Conservation (phyloP, 2,888 invertebrate genomes). For the Mythimna pallens region DNA sequence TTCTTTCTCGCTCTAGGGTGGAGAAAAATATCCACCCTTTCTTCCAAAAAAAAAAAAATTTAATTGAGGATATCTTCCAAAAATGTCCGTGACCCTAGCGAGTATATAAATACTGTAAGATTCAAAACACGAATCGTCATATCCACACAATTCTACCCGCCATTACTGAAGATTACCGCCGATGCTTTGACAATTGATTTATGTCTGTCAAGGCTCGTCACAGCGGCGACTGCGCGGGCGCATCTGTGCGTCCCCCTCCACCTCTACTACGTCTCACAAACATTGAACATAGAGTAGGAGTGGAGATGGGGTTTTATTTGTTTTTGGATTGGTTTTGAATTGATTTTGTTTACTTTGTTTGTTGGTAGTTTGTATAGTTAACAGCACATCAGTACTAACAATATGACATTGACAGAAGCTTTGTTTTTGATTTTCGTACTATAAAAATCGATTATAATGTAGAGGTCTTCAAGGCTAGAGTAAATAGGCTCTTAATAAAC, state of each 20-base stretch:
- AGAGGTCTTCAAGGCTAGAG: too few relatives aligned
- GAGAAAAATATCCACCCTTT: too few relatives aligned
- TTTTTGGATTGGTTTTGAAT: conserved; percentile 24
- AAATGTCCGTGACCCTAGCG: too few relatives aligned
- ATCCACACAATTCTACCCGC: conserved; percentile 78
- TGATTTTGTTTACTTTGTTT: conserved; percentile 21
- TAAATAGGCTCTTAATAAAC: too few relatives aligned
- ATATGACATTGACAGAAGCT: not conserved
- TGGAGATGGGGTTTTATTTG: conserved; percentile 33
- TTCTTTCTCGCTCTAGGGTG: too few relatives aligned
- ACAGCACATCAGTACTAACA: not conserved
- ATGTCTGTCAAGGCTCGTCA: conserved; percentile 90
- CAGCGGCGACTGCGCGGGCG: conserved; percentile 86
- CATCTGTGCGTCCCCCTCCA: conserved; percentile 75
- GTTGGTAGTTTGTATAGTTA: conserved; percentile 3
- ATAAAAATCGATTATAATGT: too few relatives aligned
- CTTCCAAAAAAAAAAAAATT: too few relatives aligned
- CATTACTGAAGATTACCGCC: conserved; percentile 86
- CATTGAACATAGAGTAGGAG: conserved; percentile 74
- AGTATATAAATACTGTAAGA: too few relatives aligned
- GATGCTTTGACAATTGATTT: conserved; percentile 90
- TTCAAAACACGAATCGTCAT: conserved; percentile 36
- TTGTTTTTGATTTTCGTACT: not conserved
- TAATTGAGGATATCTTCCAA: too few relatives aligned
- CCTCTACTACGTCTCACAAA: conserved; percentile 68